Conservation (phyloP, 92 coral and sea anemone species). For the Pocillopora grandis region DNA sequence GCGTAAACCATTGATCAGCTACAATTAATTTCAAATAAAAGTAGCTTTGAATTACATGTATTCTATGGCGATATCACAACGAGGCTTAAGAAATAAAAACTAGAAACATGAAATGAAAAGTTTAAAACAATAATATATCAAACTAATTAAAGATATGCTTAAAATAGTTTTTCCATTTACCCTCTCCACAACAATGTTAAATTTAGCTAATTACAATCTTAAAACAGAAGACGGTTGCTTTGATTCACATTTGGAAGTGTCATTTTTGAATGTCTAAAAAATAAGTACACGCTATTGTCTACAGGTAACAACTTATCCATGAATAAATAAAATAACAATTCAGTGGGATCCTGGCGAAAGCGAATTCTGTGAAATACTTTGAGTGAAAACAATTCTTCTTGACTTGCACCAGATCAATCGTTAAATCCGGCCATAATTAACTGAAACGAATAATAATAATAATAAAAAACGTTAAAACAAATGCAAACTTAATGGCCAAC, state of each 20-base stretch:
- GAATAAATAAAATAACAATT: conserved; percentile 31
- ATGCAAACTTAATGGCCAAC: background rate
- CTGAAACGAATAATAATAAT: conserved; percentile 8
- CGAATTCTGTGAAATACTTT: background rate
- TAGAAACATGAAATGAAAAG: too few relatives aligned
- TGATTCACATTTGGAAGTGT: background rate
- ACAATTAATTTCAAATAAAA: too few relatives aligned
- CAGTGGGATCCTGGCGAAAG: conserved; percentile 5
- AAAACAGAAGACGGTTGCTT: background rate
- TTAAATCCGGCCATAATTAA: conserved; percentile 15
- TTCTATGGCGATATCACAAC: too few relatives aligned
- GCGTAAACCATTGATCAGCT: too few relatives aligned
- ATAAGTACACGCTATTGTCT: background rate
- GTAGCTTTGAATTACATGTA: too few relatives aligned
- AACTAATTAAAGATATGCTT: background rate
- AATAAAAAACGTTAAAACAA: background rate
- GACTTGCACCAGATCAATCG: background rate
- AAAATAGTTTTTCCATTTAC: background rate
- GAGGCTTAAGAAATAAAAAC: too few relatives aligned
- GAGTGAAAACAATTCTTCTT: conserved; percentile 1
- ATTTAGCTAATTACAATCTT: conserved; percentile 9
- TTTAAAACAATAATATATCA: background rate
- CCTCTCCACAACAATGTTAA: background rate
- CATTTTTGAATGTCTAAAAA: conserved; percentile 7
- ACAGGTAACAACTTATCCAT: background rate